Evolutionary conservation across 2,797 vertebrate genomes (phyloP).

Genomic region (Gadopsis bispinosus): DNA sequence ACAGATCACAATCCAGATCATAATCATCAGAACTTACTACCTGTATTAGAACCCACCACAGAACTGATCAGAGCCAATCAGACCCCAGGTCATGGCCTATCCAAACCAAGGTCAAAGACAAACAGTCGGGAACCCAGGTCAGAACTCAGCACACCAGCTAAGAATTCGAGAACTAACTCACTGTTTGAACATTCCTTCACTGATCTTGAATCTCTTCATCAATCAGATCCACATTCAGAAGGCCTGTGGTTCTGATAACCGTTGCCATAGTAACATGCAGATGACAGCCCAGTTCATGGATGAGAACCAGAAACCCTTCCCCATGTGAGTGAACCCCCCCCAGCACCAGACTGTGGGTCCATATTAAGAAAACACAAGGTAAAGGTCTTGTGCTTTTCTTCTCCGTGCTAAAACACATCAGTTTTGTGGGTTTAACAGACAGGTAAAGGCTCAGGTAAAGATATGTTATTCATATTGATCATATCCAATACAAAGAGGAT

Average conservation of each 20-base stretch:
- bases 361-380: neutral
- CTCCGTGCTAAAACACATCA: neutral
- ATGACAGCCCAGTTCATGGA: slow-evolving; percentile 69
- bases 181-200: neutral
- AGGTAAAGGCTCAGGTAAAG: neutral
- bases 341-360: no score
- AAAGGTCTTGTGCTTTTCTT: neutral
- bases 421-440: neutral
- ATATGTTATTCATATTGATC: neutral
- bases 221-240: slow-evolving; percentile 74
- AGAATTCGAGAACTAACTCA: neutral
- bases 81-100: neutral
- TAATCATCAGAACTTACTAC: neutral
- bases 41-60: neutral
- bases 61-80: neutral
- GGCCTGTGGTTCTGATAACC: slow-evolving; percentile 72
- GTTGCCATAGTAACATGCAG: slow-evolving; percentile 75
- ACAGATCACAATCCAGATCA: no score
- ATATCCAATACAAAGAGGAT: neutral
- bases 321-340: slow-evolving; percentile 41
- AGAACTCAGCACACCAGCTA: neutral
- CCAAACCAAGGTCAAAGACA: neutral
- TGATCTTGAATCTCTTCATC: neutral
- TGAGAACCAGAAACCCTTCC: slow-evolving; percentile 53
- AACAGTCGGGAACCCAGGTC: neutral